phyloP scores from a whole-genome alignment of 2,113 vertebrate genomes.

The Aphelocoma coerulescens region DNA sequence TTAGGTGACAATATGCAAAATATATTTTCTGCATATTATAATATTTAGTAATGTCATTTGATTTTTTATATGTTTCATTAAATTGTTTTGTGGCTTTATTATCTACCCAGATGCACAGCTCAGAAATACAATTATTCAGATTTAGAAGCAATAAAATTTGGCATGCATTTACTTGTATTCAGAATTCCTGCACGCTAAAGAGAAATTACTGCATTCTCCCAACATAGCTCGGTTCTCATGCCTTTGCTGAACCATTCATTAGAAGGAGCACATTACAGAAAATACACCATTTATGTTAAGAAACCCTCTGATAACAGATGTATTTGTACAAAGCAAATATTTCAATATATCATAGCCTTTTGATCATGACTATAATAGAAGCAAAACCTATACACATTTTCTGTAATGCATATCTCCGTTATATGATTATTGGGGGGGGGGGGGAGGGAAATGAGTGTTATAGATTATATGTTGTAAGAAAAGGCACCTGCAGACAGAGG shows the following conservation, averaged over 20 bases:
- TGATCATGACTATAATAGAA: conserved; percentile 74
- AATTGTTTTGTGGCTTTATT: conserved; percentile 85
- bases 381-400: conserved; percentile 63
- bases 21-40: conserved; percentile 82
- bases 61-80: conserved; percentile 86
- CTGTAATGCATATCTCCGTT: conserved; percentile 62
- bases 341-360: conserved; percentile 75
- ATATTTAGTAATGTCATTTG: conserved; percentile 83
- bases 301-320: conserved; percentile 79
- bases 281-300: conserved; percentile 82
- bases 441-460: conserved; percentile 31
- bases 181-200: conserved; percentile 80
- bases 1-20: conserved; percentile 81
- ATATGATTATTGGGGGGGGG: conserved; percentile 40
- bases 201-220: conserved; percentile 79
- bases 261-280: conserved; percentile 76
- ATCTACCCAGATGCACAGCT: conserved; percentile 82
- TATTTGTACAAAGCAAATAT: conserved; percentile 73
- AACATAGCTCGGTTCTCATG: conserved; percentile 74
- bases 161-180: conserved; percentile 80
- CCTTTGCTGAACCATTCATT: conserved; percentile 76
- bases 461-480: conserved; percentile 42
- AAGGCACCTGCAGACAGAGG: conserved; percentile 20
- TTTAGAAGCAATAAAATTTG: conserved; percentile 85
- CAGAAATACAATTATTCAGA: conserved; percentile 85